Percentiles rank a stretch among this genome's conserved stretches.
phyloP scores from a whole-genome alignment of 2,797 vertebrate genomes.

The Aphelocoma californica region DNA sequence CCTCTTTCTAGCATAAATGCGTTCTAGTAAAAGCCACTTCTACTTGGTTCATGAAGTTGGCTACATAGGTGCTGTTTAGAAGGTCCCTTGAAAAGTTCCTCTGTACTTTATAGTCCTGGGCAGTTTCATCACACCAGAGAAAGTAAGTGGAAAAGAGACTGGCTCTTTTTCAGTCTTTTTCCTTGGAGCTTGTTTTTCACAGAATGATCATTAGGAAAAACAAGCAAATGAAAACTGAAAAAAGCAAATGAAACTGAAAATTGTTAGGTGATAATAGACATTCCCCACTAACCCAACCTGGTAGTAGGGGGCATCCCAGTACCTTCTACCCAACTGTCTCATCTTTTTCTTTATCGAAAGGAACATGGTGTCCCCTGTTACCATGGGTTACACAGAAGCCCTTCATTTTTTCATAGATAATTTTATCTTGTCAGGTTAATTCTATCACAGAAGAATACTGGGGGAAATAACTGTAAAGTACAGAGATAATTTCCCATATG shows the following conservation, averaged over 20 bases:
- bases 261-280: background rate
- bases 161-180: background rate
- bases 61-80: rapidly evolving
- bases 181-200: background rate
- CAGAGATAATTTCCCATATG: background rate
- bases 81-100: background rate
- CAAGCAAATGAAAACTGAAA: background rate
- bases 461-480: background rate
- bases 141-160: background rate
- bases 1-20: background rate
- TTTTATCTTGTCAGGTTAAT: background rate
- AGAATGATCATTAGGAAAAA: background rate
- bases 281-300: background rate
- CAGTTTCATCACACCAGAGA: background rate
- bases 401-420: background rate
- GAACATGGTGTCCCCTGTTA: background rate
- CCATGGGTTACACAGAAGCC: background rate
- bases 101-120: background rate
- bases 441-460: background rate
- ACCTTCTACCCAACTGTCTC: background rate
- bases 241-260: background rate
- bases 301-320: background rate
- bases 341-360: background rate
- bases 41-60: background rate
- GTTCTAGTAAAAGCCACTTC: background rate